Evolutionary conservation across 1,140 invertebrate genomes (phyloP).

Genomic region (Homarus americanus): DNA sequence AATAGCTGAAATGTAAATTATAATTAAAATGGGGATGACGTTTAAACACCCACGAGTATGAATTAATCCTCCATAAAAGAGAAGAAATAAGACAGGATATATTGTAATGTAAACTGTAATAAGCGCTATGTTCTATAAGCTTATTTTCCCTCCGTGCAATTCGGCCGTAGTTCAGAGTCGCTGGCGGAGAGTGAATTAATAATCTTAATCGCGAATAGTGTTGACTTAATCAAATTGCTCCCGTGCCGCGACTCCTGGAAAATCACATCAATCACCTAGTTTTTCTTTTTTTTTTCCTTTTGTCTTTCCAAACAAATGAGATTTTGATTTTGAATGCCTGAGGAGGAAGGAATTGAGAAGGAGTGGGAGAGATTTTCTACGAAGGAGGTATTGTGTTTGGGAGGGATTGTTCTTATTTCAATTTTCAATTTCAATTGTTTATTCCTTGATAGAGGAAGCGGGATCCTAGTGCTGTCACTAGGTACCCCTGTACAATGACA

Average conservation of each 20-base stretch:
- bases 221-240: slow-evolving; percentile 13
- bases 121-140: neutral
- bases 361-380: too few species aligned
- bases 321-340: neutral
- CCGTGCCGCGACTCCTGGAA: neutral
- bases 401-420: too few species aligned
- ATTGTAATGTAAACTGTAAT: neutral
- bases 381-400: too few species aligned
- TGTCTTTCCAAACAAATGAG: neutral
- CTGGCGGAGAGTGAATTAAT: neutral
- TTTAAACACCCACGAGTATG: too few species aligned
- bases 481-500: too few species aligned
- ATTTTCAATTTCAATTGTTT: too few species aligned
- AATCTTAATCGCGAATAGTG: neutral
- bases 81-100: too few species aligned
- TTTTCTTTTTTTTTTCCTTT: neutral
- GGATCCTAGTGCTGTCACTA: too few species aligned
- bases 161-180: neutral
- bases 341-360: neutral
- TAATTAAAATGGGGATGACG: too few species aligned
- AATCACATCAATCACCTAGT: slow-evolving; percentile 10
- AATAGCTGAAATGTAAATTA: too few species aligned
- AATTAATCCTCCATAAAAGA: too few species aligned
- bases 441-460: too few species aligned
- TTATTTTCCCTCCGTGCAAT: neutral